Base-by-base conservation (phyloP, 2,113 vertebrate genomes). In the Otolemur garnettii region DNA sequence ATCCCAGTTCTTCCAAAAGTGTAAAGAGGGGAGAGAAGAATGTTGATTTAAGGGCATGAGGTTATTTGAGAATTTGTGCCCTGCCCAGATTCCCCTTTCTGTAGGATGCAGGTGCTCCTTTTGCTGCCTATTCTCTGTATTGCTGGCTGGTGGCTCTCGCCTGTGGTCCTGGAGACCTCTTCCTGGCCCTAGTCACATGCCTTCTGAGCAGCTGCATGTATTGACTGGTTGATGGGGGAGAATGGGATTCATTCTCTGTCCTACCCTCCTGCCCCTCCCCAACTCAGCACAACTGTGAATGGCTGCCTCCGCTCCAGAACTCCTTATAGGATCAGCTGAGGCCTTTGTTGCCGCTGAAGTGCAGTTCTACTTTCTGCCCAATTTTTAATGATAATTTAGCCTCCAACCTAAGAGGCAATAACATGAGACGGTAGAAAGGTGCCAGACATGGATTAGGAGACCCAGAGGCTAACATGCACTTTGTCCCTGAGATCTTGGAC, bases 1-100 rank as follows among this genome's bases (percentile, higher is more conserved):
- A 68, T 81, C n/a, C 69, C 53, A 74, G 53, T 64, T 87, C 72
- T 93, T 92, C 6, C 50, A 78, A 64, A 93, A 95, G 26, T 22
- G 15, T 35, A 24, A 38, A 80, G 87, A 77, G 38, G 55, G 42
- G 18, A 75, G 26, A 8, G 15, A 35, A 18, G 90, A 96, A 66
- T 68, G 8, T 72, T 8, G 90, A 55, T 94, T 94, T 83, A 94
- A 74, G 26, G 74, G 33, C 21, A 10, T 77, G 81, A 95, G 42
- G 8, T 77, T 91, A 7, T 92, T 93, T 92, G 88, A 86, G 38
- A 69, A 53, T 0, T 9, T 1, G 15, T 86, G 3, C 33, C 59
- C 22, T 71, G 6, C 17, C 11, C 17, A n/a, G 78, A 35, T 35
- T 15, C 15, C 66, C 3, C 2, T 11, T 3, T 74, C 17, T 28